Conservation (phyloP, 2,797 vertebrate species). For the Phataginus tetradactyla region DNA sequence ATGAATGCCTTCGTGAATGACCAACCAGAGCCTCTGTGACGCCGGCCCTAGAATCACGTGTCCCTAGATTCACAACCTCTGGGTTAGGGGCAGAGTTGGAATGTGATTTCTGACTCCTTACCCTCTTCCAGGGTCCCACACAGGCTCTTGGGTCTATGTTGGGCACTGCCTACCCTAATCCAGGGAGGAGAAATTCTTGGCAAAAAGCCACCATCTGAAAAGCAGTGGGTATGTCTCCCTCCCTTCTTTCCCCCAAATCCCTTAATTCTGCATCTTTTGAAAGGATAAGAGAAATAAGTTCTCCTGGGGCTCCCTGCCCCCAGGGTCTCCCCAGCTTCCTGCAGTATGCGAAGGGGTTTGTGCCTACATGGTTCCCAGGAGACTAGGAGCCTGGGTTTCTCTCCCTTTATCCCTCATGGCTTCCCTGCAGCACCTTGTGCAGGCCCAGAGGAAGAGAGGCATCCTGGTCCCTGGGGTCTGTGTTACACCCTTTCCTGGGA, state of each 20-base stretch:
- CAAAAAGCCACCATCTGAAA: not conserved
- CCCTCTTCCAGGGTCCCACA: rapidly evolving
- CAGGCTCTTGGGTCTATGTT: not conserved
- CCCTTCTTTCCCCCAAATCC: not conserved
- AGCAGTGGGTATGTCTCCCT: rapidly evolving
- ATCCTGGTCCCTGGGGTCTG: not conserved
- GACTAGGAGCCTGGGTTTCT: not conserved
- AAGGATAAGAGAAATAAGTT: rapidly evolving
- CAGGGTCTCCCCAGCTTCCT: not conserved
- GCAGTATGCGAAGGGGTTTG: rapidly evolving
- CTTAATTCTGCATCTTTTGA: too few relatives aligned
- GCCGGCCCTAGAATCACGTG: too few relatives aligned
- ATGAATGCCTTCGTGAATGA: not conserved
- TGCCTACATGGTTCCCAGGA: rapidly evolving
- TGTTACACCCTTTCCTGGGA: not conserved
- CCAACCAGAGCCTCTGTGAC: rapidly evolving
- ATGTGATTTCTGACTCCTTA: not conserved
- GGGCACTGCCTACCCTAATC: rapidly evolving
- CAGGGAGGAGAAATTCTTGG: not conserved
- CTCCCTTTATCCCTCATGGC: too few relatives aligned
- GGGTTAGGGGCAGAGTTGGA: rapidly evolving
- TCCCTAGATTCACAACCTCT: too few relatives aligned
- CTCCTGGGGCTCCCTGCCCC: rapidly evolving
- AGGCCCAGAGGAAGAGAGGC: not conserved
- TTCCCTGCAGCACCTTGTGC: not conserved